Evolutionary conservation across 2,888 invertebrate genomes (phyloP), one percentile per base, ranked within the genome.

Genomic region (Epinotia nisella): DNA sequence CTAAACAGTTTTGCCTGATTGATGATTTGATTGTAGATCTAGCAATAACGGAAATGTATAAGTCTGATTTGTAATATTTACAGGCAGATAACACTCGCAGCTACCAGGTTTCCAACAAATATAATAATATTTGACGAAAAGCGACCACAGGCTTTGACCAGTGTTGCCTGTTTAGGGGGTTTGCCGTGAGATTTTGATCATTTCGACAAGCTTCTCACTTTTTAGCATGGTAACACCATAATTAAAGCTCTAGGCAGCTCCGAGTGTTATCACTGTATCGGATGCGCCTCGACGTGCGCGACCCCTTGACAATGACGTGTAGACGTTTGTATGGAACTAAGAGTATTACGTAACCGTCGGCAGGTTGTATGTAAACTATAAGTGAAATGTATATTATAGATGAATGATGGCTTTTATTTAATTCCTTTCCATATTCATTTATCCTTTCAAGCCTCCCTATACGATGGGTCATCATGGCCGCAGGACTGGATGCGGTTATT

Each of bases 241-340:
- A 1, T 29, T 29, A 29, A 29, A 7, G 29, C 7, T 29, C 35
- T 35, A n/a, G 59, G 17, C 13, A 60, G 60, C 41, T 60, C 60
- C 15, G 19, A 60, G 60, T 60, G 7, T 60, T 39, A 41, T 41
- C 66, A 4, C 21, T 62, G 62, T 62, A 49, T 4, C 4, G 4
- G 49, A n/a, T 7, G 0, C 81, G 80, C 0, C 74, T 86, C 0
- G 86, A 87, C 61, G 85, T 86, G 0, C 72, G 80, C 35, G 17
- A 41, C 41, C 5, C 39, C 35, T 21, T 55, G 49, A 61, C 10
- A 58, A n/a, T 67, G 71, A 71, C 66, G 66, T 59, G 53, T 56
- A 21, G 68, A 60, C 53, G 59, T 72, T 71, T 69, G 69, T 68
- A 68, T 69, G 60, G 60, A 66, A 61, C 13, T 65, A 71, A 65